phyloP scores from a whole-genome alignment of 2,113 vertebrate species.

The Muntiacus muntjak region DNA sequence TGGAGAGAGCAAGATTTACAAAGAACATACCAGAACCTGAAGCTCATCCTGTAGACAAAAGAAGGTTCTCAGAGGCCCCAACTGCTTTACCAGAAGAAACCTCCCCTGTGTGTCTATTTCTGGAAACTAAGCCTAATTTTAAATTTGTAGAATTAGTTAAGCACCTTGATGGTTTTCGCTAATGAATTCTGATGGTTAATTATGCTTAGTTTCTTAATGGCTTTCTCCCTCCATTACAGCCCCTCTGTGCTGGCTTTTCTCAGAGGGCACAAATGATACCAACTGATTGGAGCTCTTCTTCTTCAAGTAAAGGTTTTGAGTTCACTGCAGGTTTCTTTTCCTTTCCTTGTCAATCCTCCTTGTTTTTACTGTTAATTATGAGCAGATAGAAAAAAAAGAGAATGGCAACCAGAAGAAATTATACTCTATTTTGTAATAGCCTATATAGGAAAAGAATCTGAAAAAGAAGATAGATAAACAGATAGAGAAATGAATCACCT shows the following conservation, averaged over 20 bases:
- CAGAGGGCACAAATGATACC: conserved; percentile 6
- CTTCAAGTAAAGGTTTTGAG: neutral
- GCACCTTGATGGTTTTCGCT: conserved; percentile 49
- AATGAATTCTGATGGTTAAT: conserved; percentile 67
- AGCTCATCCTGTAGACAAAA: neutral
- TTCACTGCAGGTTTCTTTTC: neutral
- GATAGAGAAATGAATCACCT: neutral
- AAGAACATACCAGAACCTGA: neutral
- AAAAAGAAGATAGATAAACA: neutral
- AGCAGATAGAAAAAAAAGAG: neutral
- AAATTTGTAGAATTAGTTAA: conserved; percentile 52
- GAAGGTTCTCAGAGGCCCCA: neutral
- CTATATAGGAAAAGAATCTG: neutral
- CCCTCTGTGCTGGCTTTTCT: neutral
- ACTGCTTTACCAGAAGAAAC: neutral
- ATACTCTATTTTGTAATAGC: neutral
- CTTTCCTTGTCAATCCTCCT: neutral
- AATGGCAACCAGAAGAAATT: neutral
- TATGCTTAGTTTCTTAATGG: conserved; percentile 27
- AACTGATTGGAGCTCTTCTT: neutral
- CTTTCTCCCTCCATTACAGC: neutral
- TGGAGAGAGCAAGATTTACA: neutral
- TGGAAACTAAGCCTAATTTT: conserved; percentile 57
- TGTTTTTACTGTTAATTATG: neutral
- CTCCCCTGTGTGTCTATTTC: conserved; percentile 20